Conservation (phyloP, 2,888 invertebrate species). For the Cryptus viduatorius region DNA sequence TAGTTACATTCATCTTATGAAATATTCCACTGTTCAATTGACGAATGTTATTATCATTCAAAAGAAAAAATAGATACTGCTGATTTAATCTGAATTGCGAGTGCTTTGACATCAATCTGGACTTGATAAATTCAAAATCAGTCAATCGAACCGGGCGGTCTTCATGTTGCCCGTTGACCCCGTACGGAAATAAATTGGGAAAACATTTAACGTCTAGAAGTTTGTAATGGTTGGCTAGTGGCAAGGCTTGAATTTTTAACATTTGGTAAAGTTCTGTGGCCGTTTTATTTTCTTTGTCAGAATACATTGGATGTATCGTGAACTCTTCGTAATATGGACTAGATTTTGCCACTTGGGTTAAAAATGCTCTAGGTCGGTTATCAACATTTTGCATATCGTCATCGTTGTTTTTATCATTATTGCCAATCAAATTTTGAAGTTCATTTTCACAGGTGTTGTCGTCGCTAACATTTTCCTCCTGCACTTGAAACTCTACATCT, state of each 20-base stretch:
- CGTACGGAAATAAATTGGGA: slow-evolving; percentile 65
- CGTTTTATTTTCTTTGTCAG: slow-evolving; percentile 66
- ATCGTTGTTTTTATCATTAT: background rate
- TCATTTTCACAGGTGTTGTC: background rate
- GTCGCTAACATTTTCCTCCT: background rate
- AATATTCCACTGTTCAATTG: slow-evolving; percentile 52
- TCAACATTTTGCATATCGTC: slow-evolving; percentile 22
- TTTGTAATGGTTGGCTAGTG: slow-evolving; percentile 46
- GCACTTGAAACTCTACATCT: slow-evolving; percentile 51
- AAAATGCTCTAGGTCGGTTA: background rate
- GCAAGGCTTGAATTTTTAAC: slow-evolving; percentile 65
- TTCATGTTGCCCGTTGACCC: slow-evolving; percentile 64
- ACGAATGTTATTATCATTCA: too few species aligned
- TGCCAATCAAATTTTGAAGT: background rate
- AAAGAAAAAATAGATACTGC: slow-evolving; percentile 65
- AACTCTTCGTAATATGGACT: slow-evolving; percentile 65
- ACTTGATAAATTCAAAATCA: slow-evolving; percentile 70
- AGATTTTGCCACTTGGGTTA: slow-evolving; percentile 52
- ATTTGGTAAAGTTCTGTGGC: slow-evolving; percentile 71
- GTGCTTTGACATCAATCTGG: slow-evolving; percentile 70
- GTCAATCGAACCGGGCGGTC: slow-evolving; percentile 61
- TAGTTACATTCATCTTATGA: too few species aligned
- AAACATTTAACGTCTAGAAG: slow-evolving; percentile 67
- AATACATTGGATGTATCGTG: slow-evolving; percentile 71
- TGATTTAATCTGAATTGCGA: slow-evolving; percentile 61